Percentiles rank a stretch among this genome's conserved stretches.
These are phyloP conservation scores for Alviniconcha marisindica DNA, from an alignment of 1,140 invertebrate genomes.

Conservation along the genomic window DNA sequence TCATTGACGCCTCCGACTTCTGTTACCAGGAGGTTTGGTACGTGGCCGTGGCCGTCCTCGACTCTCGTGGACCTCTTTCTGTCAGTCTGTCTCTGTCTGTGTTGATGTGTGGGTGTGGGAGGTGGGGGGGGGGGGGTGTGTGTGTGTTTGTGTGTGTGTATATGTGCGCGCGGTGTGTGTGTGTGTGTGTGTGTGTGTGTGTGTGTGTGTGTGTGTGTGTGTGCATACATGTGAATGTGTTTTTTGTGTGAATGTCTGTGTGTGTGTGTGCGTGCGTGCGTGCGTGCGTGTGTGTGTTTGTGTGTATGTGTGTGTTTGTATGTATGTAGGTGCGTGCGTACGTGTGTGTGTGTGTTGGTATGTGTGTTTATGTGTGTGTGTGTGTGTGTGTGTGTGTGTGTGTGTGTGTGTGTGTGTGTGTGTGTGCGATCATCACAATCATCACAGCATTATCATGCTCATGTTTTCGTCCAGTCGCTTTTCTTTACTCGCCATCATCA, in stretches of 20 bases:
- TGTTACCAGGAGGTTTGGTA: conserved; percentile 11
- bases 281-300: conserved; percentile 1
- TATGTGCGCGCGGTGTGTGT: not conserved
- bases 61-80: not conserved
- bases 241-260: not conserved
- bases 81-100: too few relatives aligned
- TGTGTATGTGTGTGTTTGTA: conserved; percentile 13
- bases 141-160: not conserved
- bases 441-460: too few relatives aligned
- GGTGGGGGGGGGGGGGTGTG: too few relatives aligned
- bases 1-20: not conserved
- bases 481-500: too few relatives aligned
- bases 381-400: not conserved
- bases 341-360: conserved; percentile 4
- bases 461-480: too few relatives aligned
- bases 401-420: too few relatives aligned
- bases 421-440: too few relatives aligned
- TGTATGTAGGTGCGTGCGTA: conserved; percentile 4
- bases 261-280: not conserved
- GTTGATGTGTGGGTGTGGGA: too few relatives aligned
- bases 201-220: not conserved
- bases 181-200: conserved; percentile 17
- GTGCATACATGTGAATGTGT: not conserved
- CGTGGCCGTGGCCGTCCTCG: not conserved
- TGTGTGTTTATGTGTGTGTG: conserved; percentile 5